A percentile compares a stretch with the other conserved stretches of the same genome.
phyloP scores from a whole-genome alignment of 2,888 invertebrate genomes.

The Cataglyphis cursor region DNA sequence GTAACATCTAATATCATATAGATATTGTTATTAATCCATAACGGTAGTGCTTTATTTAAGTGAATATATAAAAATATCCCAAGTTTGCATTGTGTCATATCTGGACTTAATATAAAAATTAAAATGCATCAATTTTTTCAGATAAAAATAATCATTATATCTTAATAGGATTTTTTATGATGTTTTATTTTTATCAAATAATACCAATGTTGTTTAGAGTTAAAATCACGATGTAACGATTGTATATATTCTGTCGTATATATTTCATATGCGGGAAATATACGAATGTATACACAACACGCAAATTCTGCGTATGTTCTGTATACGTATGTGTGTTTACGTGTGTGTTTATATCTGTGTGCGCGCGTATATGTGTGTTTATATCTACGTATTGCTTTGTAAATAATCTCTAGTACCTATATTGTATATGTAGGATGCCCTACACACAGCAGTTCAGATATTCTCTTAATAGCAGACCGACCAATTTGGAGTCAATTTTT shows the following conservation, averaged over 20 bases:
- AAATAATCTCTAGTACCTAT: slow-evolving; percentile 32
- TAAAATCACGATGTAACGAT: slow-evolving; percentile 34
- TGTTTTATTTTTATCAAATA: neutral
- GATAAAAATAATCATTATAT: neutral
- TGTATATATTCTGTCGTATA: neutral
- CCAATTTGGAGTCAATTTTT: neutral
- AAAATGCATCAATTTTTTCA: neutral
- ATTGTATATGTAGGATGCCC: slow-evolving; percentile 47
- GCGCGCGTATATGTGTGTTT: neutral
- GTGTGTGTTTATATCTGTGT: neutral
- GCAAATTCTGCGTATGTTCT: slow-evolving; percentile 24
- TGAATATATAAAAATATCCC: slow-evolving; percentile 43
- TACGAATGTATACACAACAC: slow-evolving; percentile 24
- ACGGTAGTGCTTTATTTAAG: slow-evolving; percentile 8
- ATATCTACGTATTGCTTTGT: slow-evolving; percentile 42
- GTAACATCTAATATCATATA: slow-evolving; percentile 2
- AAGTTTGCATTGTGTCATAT: neutral
- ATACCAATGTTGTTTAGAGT: slow-evolving; percentile 3
- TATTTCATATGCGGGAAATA: slow-evolving; percentile 8
- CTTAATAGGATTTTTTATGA: too few relatives aligned
- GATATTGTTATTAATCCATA: slow-evolving; percentile 9
- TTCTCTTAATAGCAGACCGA: neutral
- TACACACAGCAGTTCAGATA: slow-evolving; percentile 21
- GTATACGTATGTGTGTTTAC: neutral
- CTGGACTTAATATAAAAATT: neutral